Evolutionary conservation across 2,888 invertebrate genomes (phyloP).

Genomic region (Malthinus flaveolus): DNA sequence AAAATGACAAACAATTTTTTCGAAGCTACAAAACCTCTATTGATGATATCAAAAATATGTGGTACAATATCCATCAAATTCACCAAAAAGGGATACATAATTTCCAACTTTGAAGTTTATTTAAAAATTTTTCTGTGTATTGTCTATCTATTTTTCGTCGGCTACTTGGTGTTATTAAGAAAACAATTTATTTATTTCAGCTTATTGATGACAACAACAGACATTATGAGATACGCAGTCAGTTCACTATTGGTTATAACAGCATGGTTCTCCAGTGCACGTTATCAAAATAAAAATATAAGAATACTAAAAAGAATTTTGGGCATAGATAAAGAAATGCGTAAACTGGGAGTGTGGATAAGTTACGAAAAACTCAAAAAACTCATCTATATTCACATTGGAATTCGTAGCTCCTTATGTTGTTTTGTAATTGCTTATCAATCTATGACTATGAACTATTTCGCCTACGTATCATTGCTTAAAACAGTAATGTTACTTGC

Average conservation of each 20-base stretch:
- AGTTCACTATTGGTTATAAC: slow-evolving; percentile 8
- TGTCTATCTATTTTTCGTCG: slow-evolving; percentile 1
- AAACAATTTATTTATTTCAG: not conserved
- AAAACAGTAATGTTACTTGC: slow-evolving; percentile 13
- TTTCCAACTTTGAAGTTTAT: slow-evolving; percentile 15
- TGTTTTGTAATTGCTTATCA: slow-evolving; percentile 20
- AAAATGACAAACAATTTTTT: slow-evolving; percentile 17
- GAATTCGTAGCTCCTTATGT: slow-evolving; percentile 2
- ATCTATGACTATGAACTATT: not conserved
- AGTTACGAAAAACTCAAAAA: slow-evolving; percentile 32
- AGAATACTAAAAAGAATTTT: slow-evolving; percentile 11
- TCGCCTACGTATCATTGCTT: not conserved
- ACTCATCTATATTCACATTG: slow-evolving; percentile 14
- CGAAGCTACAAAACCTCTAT: slow-evolving; percentile 16
- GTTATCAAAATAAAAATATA: slow-evolving; percentile 23
- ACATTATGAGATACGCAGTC: slow-evolving; percentile 7
- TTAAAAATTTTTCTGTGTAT: slow-evolving; percentile 4
- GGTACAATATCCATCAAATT: slow-evolving; percentile 13
- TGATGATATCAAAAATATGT: slow-evolving; percentile 11
- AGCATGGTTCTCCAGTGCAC: slow-evolving; percentile 13
- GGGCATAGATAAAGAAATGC: slow-evolving; percentile 35
- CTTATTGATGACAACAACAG: slow-evolving; percentile 10
- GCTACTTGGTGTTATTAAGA: not conserved
- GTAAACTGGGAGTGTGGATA: slow-evolving; percentile 36
- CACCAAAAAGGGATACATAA: slow-evolving; percentile 8